Base-by-base conservation (phyloP, 2,797 vertebrate species). In the Ctenopoma kingsleyae region DNA sequence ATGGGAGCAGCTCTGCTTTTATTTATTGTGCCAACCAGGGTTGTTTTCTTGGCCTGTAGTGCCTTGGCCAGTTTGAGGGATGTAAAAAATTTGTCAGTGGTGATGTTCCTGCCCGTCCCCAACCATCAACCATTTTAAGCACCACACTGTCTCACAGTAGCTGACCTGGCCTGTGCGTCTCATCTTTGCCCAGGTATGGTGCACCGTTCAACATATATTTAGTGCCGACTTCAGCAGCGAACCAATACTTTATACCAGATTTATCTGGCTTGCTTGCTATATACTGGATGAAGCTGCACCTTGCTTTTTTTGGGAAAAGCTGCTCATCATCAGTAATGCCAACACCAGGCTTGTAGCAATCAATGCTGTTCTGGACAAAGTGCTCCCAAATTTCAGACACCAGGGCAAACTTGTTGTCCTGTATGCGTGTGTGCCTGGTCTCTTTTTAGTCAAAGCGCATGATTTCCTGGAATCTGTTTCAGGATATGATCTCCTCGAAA, bases 61-160 rank as follows among this genome's bases (percentile, higher is more conserved):
- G 16, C 2, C 12, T 17, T 52, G 43, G 57, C 47, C 41, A 44
- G 23, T 32, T 36, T 20, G 6, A 72, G 12, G 1, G 50, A 82
- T 9, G n/a, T 17, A 1, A 48, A 41, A 4, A 48, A 25, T 12
- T 53, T 23, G 15, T 48, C 35, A 5, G 56, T 48, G 35, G 55
- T 60, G 22, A 66, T 57, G 30, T 78, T 73, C 68, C 63, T 67
- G 35, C 57, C 38, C 9, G n/a, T 40, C 22, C 15, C 38, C 38
- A 17, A 16, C 9, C 1, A 36, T 48, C 47, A 0, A 27, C 20
- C 5, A 54, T 22, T 25, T 12, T 7, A 36, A 66, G n/a, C 11
- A 49, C 62, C 17, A 67, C 63, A 23, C 32, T 56, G 23, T 75
- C 36, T 11, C 40, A 25, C 19, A 60, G 20, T 16, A 43, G 32